phyloP scores from a whole-genome alignment of 1,140 invertebrate genomes.

The Meloidogyne hapla region DNA sequence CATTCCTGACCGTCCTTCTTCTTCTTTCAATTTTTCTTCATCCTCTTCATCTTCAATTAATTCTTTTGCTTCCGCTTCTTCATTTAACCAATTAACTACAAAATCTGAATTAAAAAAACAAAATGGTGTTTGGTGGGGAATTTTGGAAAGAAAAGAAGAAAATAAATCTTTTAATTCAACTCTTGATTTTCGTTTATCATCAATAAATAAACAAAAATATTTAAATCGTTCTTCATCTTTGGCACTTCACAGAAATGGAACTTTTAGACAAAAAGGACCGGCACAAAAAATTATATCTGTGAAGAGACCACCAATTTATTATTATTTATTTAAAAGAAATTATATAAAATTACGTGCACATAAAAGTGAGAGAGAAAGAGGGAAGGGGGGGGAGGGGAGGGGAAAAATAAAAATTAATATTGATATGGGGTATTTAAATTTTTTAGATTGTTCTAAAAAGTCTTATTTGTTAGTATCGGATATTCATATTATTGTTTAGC shows the following conservation, averaged over 20 bases:
- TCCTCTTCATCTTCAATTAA: no score
- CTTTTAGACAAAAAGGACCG: conserved; percentile 3
- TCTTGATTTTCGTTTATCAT: not conserved
- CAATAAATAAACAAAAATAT: not conserved
- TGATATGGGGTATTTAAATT: no score
- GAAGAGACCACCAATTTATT: conserved; percentile 18
- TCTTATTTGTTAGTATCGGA: no score
- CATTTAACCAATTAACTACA: not conserved
- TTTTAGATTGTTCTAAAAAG: no score
- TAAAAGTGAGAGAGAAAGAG: conserved; percentile 7
- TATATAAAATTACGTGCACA: not conserved
- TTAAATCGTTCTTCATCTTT: not conserved
- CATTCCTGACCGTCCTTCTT: no score
- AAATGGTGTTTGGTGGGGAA: not conserved
- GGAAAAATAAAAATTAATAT: no score
- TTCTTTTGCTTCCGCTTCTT: no score
- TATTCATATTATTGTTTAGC: no score
- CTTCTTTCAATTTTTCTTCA: no score
- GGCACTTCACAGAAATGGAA: not conserved
- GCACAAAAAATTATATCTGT: conserved; percentile 19
- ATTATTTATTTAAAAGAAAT: conserved; percentile 28
- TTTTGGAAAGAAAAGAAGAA: not conserved
- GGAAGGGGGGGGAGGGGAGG: no score
- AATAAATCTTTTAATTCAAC: not conserved
- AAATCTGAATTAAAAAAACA: not conserved